A percentile compares a stretch with the other conserved stretches of the same genome.
Conservation (phyloP, 2,888 invertebrate species). For the Acrobasis suavella region DNA sequence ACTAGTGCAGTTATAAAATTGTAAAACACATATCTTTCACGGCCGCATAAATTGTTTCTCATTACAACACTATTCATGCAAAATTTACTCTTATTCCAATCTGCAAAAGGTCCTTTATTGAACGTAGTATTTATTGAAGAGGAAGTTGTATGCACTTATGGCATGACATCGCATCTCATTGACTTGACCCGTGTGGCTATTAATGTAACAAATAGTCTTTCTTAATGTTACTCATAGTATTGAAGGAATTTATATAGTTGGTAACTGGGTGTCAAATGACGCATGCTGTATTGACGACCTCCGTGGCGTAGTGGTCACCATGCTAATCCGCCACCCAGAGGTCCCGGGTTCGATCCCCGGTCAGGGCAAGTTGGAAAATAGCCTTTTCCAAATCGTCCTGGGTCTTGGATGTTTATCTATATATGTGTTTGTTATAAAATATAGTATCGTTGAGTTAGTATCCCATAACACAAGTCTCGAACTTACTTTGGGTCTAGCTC, state of each 20-base stretch:
- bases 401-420: no score
- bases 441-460: no score
- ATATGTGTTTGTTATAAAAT: no score
- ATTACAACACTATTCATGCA: background rate
- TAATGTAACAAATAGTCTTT: background rate
- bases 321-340: no score
- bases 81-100: background rate
- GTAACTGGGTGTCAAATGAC: no score
- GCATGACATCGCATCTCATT: background rate
- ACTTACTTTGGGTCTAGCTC: no score
- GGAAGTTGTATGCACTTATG: background rate
- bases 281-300: no score
- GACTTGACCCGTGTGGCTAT: constrained; percentile 5
- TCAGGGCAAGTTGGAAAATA: no score
- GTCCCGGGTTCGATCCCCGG: no score
- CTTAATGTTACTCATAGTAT: background rate
- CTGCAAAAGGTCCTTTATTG: background rate
- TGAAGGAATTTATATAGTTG: background rate
- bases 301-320: no score
- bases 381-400: no score
- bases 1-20: background rate
- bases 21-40: constrained; percentile 8
- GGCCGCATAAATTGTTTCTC: background rate
- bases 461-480: no score
- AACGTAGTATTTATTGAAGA: background rate